A percentile compares a stretch with the other conserved stretches of the same genome.
Evolutionary conservation across 2,113 vertebrate genomes (phyloP).

Genomic region (Tychaedon coryphoeus): DNA sequence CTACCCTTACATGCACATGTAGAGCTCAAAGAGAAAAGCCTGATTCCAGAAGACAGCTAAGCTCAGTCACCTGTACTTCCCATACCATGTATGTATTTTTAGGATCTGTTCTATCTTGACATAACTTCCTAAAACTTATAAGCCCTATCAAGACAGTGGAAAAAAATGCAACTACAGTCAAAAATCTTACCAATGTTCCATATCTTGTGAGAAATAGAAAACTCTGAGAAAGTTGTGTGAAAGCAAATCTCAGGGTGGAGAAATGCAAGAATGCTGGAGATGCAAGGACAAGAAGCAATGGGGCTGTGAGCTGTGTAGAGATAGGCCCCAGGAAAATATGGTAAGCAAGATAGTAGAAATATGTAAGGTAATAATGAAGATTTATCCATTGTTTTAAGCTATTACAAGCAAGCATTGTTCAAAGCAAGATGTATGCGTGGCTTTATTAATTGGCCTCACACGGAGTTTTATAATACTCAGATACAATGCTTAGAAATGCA

Average conservation of each 20-base stretch:
- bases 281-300: too few relatives aligned
- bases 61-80: neutral
- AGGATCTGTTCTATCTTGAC: neutral
- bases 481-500: neutral
- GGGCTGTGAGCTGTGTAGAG: too few relatives aligned
- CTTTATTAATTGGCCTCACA: neutral
- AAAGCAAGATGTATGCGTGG: too few relatives aligned
- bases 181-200: neutral
- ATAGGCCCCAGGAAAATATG: too few relatives aligned
- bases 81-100: neutral
- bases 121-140: neutral
- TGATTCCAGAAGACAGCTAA: neutral
- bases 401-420: too few relatives aligned
- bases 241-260: too few relatives aligned
- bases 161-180: neutral
- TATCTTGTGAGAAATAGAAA: too few relatives aligned
- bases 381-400: too few relatives aligned
- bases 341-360: too few relatives aligned
- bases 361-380: too few relatives aligned
- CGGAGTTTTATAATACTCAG: accelerated
- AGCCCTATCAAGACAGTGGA: neutral
- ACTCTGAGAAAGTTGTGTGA: too few relatives aligned
- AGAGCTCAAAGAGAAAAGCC: neutral
- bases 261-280: too few relatives aligned
- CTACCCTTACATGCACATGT: neutral